A percentile compares a stretch with the other conserved stretches of the same genome.
These are phyloP conservation scores for Callipepla californica DNA, from an alignment of 2,113 vertebrate species.

Conservation along the genomic window DNA sequence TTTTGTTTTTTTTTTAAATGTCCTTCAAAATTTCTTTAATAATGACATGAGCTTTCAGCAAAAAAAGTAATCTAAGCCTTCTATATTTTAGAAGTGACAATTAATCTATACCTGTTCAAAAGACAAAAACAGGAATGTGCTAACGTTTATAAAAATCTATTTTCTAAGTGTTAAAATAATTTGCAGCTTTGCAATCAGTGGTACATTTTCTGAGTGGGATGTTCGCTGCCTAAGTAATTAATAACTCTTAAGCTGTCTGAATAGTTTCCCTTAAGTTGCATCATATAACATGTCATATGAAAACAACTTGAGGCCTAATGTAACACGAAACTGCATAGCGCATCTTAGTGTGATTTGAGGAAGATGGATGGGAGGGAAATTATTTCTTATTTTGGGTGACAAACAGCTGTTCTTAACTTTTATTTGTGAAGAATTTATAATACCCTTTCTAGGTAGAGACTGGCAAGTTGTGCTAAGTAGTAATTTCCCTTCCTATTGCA, in stretches of 20 bases:
- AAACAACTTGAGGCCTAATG: slow-evolving; percentile 67
- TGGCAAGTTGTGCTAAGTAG: background rate
- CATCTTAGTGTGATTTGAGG: slow-evolving; percentile 72
- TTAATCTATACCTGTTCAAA: background rate
- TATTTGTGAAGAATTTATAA: slow-evolving; percentile 49
- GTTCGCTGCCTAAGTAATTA: slow-evolving; percentile 55
- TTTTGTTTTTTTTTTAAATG: background rate
- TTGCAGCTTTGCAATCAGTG: slow-evolving; percentile 11
- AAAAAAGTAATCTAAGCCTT: background rate
- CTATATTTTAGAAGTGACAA: background rate
- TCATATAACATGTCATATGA: slow-evolving; percentile 71
- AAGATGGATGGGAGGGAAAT: slow-evolving; percentile 70
- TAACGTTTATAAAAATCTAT: background rate
- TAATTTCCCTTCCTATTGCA: background rate
- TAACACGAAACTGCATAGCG: slow-evolving; percentile 40
- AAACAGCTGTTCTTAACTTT: slow-evolving; percentile 60
- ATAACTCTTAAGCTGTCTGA: slow-evolving; percentile 71
- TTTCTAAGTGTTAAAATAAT: background rate
- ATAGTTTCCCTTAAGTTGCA: slow-evolving; percentile 74
- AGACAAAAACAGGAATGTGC: background rate
- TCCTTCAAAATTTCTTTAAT: background rate
- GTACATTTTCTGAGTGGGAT: slow-evolving; percentile 26
- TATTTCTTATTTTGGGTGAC: slow-evolving; percentile 61
- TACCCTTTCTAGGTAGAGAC: background rate
- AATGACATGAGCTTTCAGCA: background rate